Evolutionary conservation across 2,797 vertebrate genomes (phyloP).

Genomic region (Oryzias dopingdopingensis): DNA sequence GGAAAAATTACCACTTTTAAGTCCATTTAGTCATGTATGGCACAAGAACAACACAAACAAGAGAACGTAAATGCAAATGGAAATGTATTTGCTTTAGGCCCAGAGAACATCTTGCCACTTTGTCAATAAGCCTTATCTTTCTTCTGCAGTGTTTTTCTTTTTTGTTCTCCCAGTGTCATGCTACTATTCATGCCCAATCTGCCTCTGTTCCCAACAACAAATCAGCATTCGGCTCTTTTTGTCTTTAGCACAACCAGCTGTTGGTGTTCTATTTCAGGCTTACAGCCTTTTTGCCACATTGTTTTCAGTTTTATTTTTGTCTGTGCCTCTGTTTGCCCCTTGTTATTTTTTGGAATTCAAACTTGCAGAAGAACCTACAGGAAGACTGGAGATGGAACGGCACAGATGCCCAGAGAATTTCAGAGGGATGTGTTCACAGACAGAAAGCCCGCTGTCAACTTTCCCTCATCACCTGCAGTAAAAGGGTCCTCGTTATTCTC

Average conservation of each 20-base stretch:
- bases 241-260: slow-evolving; percentile 75
- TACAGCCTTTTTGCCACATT: slow-evolving; percentile 68
- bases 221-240: slow-evolving; percentile 78
- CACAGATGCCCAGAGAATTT: slow-evolving; percentile 56
- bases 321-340: slow-evolving; percentile 62
- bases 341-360: slow-evolving; percentile 71
- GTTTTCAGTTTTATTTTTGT: slow-evolving; percentile 73
- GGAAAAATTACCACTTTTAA: slow-evolving; percentile 17
- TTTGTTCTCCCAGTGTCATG: slow-evolving; percentile 80
- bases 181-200: slow-evolving; percentile 79
- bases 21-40: slow-evolving; percentile 16
- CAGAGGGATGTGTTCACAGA: slow-evolving; percentile 44
- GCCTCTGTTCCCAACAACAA: slow-evolving; percentile 77
- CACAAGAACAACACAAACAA: slow-evolving; percentile 35
- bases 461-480: slow-evolving; percentile 25
- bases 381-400: slow-evolving; percentile 49
- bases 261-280: slow-evolving; percentile 75
- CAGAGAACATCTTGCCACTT: slow-evolving; percentile 55
- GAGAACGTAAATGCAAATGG: slow-evolving; percentile 26
- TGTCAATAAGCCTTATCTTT: slow-evolving; percentile 71
- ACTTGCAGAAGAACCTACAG: slow-evolving; percentile 57
- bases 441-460: slow-evolving; percentile 54
- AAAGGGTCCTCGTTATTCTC: slow-evolving; percentile 9
- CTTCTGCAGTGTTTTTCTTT: slow-evolving; percentile 72
- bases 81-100: slow-evolving; percentile 55